phyloP scores from a whole-genome alignment of 2,113 vertebrate species.

The Melanostigma gelatinosum region DNA sequence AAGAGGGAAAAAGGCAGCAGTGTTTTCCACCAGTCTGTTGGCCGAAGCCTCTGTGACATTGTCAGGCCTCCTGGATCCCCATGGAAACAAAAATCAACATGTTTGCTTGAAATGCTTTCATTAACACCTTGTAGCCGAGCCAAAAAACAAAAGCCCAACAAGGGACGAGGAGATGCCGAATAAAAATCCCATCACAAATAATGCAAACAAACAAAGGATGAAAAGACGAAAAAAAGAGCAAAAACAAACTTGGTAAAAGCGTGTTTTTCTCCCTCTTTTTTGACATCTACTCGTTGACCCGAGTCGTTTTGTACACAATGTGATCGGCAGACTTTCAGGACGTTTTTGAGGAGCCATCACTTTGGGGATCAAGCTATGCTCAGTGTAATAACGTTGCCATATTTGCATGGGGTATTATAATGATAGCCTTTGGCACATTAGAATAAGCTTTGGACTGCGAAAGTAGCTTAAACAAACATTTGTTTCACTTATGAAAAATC shows the following conservation, averaged over 20 bases:
- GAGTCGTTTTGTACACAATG: constrained; percentile 59
- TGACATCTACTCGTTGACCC: constrained; percentile 59
- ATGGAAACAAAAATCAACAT: constrained; percentile 75
- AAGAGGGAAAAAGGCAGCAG: constrained; percentile 18
- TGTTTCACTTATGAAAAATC: constrained; percentile 46
- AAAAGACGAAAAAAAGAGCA: constrained; percentile 42
- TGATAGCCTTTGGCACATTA: constrained; percentile 69
- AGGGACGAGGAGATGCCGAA: constrained; percentile 55
- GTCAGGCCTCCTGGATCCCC: constrained; percentile 67
- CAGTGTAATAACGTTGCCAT: constrained; percentile 47
- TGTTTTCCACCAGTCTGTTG: constrained; percentile 56
- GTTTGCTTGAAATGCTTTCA: constrained; percentile 75
- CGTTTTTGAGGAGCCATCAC: constrained; percentile 55
- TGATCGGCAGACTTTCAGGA: constrained; percentile 44
- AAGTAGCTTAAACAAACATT: constrained; percentile 51
- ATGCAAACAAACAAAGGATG: constrained; percentile 68
- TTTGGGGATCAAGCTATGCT: constrained; percentile 63
- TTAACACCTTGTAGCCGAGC: constrained; percentile 63
- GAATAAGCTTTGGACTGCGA: constrained; percentile 51
- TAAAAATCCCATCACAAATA: constrained; percentile 68
- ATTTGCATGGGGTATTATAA: constrained; percentile 65
- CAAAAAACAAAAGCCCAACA: constrained; percentile 41
- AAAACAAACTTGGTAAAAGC: constrained; percentile 66
- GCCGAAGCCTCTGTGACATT: constrained; percentile 72
- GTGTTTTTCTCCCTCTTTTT: not conserved